These are phyloP conservation scores for Falco rusticolus DNA, from an alignment of 2,797 vertebrate species.

Conservation along the genomic window DNA sequence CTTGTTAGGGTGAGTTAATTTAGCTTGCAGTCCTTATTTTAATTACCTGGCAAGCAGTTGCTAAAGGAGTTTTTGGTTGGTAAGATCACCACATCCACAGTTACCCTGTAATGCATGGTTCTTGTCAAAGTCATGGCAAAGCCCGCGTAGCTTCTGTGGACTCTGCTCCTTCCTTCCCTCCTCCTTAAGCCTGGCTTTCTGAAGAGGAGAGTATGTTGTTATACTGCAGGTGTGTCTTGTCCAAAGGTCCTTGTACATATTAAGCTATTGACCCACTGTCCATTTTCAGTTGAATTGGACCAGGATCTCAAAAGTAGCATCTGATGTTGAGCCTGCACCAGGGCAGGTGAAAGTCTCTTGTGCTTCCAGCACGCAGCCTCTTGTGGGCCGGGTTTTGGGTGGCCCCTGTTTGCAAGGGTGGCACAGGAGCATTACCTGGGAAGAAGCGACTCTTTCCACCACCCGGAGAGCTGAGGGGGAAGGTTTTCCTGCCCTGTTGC, in stretches of 20 bases:
- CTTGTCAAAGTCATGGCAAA: not conserved
- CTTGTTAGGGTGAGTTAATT: not conserved
- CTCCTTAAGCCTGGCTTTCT: not conserved
- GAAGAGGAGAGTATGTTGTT: not conserved
- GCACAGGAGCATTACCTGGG: not conserved
- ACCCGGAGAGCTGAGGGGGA: not conserved
- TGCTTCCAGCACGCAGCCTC: not conserved
- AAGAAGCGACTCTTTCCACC: not conserved
- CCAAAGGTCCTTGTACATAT: not conserved
- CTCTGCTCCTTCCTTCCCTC: not conserved
- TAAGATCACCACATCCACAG: not conserved
- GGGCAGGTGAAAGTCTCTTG: not conserved
- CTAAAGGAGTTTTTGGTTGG: constrained; percentile 32
- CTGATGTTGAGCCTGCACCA: not conserved
- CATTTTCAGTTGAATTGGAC: not conserved
- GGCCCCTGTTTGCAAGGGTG: not conserved
- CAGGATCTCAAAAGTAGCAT: not conserved
- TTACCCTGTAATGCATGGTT: not conserved
- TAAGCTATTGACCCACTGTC: not conserved
- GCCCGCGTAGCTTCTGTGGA: not conserved
- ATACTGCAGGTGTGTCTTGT: not conserved
- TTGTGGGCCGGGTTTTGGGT: not conserved
- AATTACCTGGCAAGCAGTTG: constrained; percentile 23
- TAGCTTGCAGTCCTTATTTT: constrained; percentile 25
- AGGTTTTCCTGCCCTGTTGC: not conserved